Conservation (phyloP, 2,888 invertebrate species). For the Micoletzkya japonica region DNA sequence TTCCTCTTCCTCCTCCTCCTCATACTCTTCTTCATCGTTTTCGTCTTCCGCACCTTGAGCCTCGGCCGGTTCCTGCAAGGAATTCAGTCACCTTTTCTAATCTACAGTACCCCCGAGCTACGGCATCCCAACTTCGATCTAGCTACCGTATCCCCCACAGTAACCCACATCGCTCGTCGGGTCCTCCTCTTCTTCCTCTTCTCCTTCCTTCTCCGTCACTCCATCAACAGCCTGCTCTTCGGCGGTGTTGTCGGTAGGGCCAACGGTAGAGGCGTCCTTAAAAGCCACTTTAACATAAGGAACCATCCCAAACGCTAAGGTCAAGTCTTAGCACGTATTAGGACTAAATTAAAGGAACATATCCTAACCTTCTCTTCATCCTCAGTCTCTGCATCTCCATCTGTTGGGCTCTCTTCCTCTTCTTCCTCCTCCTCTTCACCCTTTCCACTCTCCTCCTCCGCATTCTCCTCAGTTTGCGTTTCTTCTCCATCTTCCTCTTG, state of each 20-base stretch:
- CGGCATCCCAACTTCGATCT: background rate
- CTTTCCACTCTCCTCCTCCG: background rate
- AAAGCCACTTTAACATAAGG: too few species aligned
- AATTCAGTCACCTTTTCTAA: background rate
- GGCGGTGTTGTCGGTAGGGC: too few species aligned
- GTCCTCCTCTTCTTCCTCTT: background rate
- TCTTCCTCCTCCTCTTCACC: constrained; percentile 3
- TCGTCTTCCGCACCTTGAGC: background rate
- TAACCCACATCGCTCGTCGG: background rate
- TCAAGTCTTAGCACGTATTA: too few species aligned
- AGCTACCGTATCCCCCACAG: background rate
- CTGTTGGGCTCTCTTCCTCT: background rate
- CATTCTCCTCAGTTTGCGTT: background rate
- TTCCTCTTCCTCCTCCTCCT: background rate
- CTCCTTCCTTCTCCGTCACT: background rate
- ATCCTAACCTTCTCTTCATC: background rate
- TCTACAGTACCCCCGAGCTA: background rate
- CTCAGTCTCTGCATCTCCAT: background rate
- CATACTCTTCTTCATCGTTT: constrained; percentile 3
- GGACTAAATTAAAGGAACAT: too few species aligned
- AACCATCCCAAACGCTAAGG: too few species aligned
- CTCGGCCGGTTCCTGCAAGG: background rate
- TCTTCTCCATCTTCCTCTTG: background rate
- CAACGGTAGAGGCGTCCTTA: too few species aligned
- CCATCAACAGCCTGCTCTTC: background rate